These are phyloP conservation scores for Aelia acuminata DNA, from an alignment of 2,888 invertebrate species.

Conservation along the genomic window DNA sequence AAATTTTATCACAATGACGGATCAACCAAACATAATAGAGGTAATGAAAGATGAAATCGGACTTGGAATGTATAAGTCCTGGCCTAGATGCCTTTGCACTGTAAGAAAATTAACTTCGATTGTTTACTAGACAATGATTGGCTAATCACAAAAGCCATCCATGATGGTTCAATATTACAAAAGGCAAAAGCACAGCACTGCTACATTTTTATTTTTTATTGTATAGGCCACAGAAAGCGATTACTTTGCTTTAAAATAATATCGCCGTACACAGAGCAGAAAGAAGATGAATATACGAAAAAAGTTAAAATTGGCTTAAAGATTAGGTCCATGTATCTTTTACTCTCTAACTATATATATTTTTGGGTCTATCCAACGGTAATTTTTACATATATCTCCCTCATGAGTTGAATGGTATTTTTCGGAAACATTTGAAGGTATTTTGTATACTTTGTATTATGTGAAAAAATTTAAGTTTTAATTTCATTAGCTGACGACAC, in stretches of 20 bases:
- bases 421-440: no score
- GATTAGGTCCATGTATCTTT: no score
- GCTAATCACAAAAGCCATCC: slow-evolving; percentile 8
- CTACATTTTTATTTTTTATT: not conserved
- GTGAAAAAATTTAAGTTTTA: no score
- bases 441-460: no score
- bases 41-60: slow-evolving; percentile 9
- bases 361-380: no score
- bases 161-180: slow-evolving; percentile 10
- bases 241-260: not conserved
- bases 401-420: no score
- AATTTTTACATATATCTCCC: no score
- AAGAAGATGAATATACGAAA: no score
- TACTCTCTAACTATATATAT: no score
- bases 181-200: slow-evolving; percentile 28
- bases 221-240: not conserved
- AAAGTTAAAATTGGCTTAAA: no score
- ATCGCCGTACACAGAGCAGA: no score
- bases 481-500: no score
- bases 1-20: not conserved
- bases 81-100: slow-evolving; percentile 43
- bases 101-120: slow-evolving; percentile 44
- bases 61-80: slow-evolving; percentile 32
- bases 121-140: slow-evolving; percentile 49
- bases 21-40: not conserved